Evolutionary conservation across 2,888 invertebrate genomes (phyloP), one percentile per base, ranked within the genome.

Genomic region (Hyposoter dolosus): DNA sequence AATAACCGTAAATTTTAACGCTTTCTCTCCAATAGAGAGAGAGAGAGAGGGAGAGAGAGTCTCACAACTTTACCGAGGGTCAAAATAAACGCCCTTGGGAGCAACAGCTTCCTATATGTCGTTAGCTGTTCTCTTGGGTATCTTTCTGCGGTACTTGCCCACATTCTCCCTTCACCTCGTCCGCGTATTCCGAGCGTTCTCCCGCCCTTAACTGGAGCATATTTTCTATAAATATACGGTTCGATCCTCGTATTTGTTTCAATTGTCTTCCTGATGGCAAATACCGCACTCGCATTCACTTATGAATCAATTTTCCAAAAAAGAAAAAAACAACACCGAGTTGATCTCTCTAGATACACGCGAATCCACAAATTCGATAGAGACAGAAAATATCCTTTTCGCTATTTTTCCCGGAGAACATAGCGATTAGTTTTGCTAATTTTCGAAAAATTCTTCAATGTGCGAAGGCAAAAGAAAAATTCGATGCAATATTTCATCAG

Each of bases 1-100:
- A 89, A 89, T 86, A 87, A 84, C 85, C 88, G 88, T 90, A 87
- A 89, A 90, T 90, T 90, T 87, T 69, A 77, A 83, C 74, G 65
- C 82, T 81, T 77, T 72, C 77, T 77, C 86, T 74, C 72, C 76
- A 32, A 35, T 7, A 40, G 40, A 40, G 40, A 40, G 40, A 40
- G 40, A 40, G 40, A 40, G 40, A 40, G 35, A 35, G 35, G 4
- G 35, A 35, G 40, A 43, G 66, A 71, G 65, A 47, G 60, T 63
- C 60, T 69, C 72, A 53, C 66, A 65, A 74, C 50, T 68, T 82
- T 43, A 53, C 65, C 63, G 72, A 87, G 88, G 87, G 85, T 89
- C 85, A 85, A 75, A 85, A 83, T 78, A 80, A 84, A 78, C 85
- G 82, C 80, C 80, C 84, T 72, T 65, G 72, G 75, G 68, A 66